These are phyloP conservation scores for Macaca nemestrina DNA, from an alignment of 2,113 vertebrate genomes.

Conservation along the genomic window DNA sequence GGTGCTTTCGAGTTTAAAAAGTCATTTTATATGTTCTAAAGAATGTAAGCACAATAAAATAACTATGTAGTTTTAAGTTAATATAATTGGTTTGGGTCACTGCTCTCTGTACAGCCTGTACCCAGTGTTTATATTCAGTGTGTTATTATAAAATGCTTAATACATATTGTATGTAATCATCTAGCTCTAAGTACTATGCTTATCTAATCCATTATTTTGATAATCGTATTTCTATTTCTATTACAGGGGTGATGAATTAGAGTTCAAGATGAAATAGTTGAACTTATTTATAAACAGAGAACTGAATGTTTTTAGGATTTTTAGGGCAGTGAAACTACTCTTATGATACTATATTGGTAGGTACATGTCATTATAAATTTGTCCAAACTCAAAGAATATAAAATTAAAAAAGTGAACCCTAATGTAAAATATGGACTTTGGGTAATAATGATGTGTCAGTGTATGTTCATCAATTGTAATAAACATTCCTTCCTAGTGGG, in stretches of 20 bases:
- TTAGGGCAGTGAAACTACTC: background rate
- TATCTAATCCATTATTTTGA: background rate
- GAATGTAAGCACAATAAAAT: background rate
- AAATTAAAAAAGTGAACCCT: background rate
- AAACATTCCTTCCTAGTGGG: background rate
- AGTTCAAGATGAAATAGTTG: background rate
- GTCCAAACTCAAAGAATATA: background rate
- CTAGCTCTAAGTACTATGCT: background rate
- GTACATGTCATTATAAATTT: background rate
- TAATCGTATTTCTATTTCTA: background rate
- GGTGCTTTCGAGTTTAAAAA: slow-evolving; percentile 15
- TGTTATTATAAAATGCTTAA: background rate
- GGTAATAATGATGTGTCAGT: background rate
- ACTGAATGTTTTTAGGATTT: background rate
- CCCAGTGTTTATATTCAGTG: background rate
- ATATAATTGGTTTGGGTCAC: background rate
- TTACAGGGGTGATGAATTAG: background rate
- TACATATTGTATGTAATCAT: background rate
- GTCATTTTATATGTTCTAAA: background rate
- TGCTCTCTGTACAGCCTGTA: background rate
- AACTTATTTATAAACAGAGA: background rate
- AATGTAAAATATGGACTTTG: background rate
- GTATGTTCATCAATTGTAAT: background rate
- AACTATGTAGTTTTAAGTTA: background rate
- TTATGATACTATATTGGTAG: background rate